Percentiles rank a stretch among this genome's conserved stretches.
Conservation (phyloP, 2,888 invertebrate genomes). For the Cremastinae sp. region DNA sequence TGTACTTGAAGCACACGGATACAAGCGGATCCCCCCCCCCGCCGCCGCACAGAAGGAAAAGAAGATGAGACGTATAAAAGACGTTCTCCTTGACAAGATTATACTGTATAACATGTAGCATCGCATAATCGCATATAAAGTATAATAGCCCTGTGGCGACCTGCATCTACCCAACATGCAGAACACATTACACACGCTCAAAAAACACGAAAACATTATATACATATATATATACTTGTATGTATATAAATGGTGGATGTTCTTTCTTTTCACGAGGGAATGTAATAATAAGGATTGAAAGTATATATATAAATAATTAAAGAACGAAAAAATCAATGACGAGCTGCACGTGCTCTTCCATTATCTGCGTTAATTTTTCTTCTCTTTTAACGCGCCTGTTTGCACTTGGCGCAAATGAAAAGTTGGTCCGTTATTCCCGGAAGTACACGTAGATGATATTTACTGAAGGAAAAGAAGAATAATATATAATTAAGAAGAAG, state of each 20-base stretch:
- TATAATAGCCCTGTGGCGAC: neutral
- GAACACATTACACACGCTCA: too few species aligned
- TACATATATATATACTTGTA: too few species aligned
- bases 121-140: neutral
- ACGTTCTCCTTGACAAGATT: slow-evolving; percentile 32
- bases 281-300: neutral
- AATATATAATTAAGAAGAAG: slow-evolving; percentile 13
- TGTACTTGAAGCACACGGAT: slow-evolving; percentile 2
- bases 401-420: slow-evolving; percentile 41
- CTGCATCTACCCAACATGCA: too few species aligned
- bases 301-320: too few species aligned
- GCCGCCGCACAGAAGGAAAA: slow-evolving; percentile 24
- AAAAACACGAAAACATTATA: too few species aligned
- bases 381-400: slow-evolving; percentile 10
- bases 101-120: slow-evolving; percentile 37
- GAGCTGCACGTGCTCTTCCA: neutral
- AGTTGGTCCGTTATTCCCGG: slow-evolving; percentile 29
- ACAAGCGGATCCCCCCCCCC: too few species aligned
- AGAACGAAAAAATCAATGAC: neutral
- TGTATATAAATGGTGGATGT: too few species aligned
- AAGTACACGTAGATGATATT: too few species aligned
- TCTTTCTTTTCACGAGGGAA: slow-evolving; percentile 3
- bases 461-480: slow-evolving; percentile 15
- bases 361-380: neutral
- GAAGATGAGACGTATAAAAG: slow-evolving; percentile 48